Conservation (phyloP, 2,113 vertebrate genomes). For the Thunnus thynnus region DNA sequence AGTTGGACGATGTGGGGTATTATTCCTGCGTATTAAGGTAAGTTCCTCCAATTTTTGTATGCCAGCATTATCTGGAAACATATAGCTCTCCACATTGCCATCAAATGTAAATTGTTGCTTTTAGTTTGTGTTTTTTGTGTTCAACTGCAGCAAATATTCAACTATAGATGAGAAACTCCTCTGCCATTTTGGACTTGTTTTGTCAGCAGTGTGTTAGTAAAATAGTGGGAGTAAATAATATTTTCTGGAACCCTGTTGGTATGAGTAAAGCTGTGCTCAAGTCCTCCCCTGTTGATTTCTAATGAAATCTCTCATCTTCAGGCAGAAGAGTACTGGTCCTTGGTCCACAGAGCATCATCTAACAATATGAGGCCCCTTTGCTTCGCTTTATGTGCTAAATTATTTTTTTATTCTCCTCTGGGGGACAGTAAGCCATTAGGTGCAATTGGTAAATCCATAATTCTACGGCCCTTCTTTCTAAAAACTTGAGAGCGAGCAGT, state of each 20-base stretch:
- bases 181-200: slow-evolving; percentile 3
- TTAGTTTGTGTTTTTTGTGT: neutral
- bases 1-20: slow-evolving; percentile 93
- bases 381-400: slow-evolving; percentile 65
- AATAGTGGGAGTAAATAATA: slow-evolving; percentile 37
- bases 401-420: slow-evolving; percentile 66
- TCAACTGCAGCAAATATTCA: neutral
- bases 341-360: slow-evolving; percentile 31
- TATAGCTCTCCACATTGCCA: neutral
- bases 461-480: slow-evolving; percentile 45
- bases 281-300: slow-evolving; percentile 44
- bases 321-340: slow-evolving; percentile 42
- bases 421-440: slow-evolving; percentile 70
- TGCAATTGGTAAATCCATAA: slow-evolving; percentile 68
- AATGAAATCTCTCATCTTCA: slow-evolving; percentile 55
- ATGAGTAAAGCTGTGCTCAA: slow-evolving; percentile 49
- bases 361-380: slow-evolving; percentile 32
- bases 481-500: slow-evolving; percentile 13
- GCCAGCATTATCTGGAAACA: neutral
- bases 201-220: slow-evolving; percentile 35
- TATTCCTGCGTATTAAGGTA: slow-evolving; percentile 93
- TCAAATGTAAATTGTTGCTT: neutral
- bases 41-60: neutral
- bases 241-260: slow-evolving; percentile 36
- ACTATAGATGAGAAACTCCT: neutral